A percentile compares a stretch with the other conserved stretches of the same genome.
Conservation (phyloP, 1,140 invertebrate genomes). For the Bombus vancouverensis region DNA sequence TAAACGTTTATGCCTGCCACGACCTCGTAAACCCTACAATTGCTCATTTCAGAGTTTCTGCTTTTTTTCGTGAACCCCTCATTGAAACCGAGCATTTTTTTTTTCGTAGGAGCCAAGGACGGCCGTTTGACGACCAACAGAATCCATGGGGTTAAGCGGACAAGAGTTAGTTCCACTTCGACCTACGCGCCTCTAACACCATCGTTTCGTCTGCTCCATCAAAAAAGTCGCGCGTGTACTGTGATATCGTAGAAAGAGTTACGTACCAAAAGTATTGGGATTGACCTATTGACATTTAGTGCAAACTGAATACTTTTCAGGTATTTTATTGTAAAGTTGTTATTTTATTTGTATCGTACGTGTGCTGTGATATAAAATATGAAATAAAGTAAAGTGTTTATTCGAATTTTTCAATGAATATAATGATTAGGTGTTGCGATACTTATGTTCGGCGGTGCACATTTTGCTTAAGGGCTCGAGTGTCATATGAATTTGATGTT, state of each 20-base stretch:
- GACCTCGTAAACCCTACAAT: slow-evolving; percentile 77
- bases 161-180: slow-evolving; percentile 74
- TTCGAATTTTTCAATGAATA: too few species aligned
- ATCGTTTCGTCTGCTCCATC: not conserved
- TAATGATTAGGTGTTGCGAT: too few species aligned
- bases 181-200: slow-evolving; percentile 62
- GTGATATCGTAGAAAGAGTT: not conserved
- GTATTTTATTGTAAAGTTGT: too few species aligned
- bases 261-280: fast-evolving
- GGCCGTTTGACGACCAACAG: slow-evolving; percentile 65
- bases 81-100: slow-evolving; percentile 47
- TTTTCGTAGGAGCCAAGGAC: slow-evolving; percentile 64
- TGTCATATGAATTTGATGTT: not conserved
- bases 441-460: too few species aligned
- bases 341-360: too few species aligned
- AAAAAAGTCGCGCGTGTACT: not conserved
- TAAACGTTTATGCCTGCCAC: slow-evolving; percentile 52
- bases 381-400: too few species aligned
- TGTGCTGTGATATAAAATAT: too few species aligned
- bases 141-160: slow-evolving; percentile 74
- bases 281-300: too few species aligned
- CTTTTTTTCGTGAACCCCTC: slow-evolving; percentile 66
- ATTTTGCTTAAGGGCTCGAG: too few species aligned
- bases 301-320: too few species aligned
- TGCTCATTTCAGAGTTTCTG: slow-evolving; percentile 70